These are phyloP conservation scores for Orycteropus afer DNA, from an alignment of 2,113 vertebrate genomes.

Conservation along the genomic window DNA sequence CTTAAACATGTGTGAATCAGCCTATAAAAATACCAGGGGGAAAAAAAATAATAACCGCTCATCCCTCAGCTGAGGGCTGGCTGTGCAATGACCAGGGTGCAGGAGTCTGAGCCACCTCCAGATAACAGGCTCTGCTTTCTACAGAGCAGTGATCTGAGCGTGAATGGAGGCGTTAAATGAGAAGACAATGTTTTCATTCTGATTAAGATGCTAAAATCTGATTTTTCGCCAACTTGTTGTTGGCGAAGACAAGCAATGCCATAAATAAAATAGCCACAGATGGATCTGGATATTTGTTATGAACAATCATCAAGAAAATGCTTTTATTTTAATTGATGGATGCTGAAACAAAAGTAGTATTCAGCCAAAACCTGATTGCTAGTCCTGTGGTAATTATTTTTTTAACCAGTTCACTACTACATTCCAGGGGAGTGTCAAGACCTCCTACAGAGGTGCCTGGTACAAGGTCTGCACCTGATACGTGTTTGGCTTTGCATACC, in stretches of 20 bases:
- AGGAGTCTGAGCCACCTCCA: constrained; percentile 33
- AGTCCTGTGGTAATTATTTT: constrained; percentile 41
- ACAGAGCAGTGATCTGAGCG: constrained; percentile 42
- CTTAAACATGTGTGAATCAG: constrained; percentile 75
- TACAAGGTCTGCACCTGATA: constrained; percentile 9
- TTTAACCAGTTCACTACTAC: constrained; percentile 70
- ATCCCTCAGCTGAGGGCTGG: constrained; percentile 32
- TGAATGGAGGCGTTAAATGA: constrained; percentile 67
- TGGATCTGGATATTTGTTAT: constrained; percentile 63
- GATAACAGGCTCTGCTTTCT: constrained; percentile 38
- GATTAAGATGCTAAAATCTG: constrained; percentile 72
- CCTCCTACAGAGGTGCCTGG: constrained; percentile 43
- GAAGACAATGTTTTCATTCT: constrained; percentile 75
- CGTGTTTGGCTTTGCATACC: constrained; percentile 45
- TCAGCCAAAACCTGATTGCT: constrained; percentile 14
- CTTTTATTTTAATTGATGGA: constrained; percentile 76
- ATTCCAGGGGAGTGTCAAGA: constrained; percentile 41
- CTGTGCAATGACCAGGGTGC: constrained; percentile 59
- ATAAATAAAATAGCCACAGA: constrained; percentile 80
- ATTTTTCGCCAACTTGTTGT: constrained; percentile 71
- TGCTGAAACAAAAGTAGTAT: constrained; percentile 64
- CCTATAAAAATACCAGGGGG: constrained; percentile 69
- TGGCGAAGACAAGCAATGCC: constrained; percentile 62
- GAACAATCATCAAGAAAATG: constrained; percentile 65
- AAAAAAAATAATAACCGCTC: constrained; percentile 44